Base-by-base conservation (phyloP, 2,113 vertebrate genomes). In the Xiphorhynchus elegans region DNA sequence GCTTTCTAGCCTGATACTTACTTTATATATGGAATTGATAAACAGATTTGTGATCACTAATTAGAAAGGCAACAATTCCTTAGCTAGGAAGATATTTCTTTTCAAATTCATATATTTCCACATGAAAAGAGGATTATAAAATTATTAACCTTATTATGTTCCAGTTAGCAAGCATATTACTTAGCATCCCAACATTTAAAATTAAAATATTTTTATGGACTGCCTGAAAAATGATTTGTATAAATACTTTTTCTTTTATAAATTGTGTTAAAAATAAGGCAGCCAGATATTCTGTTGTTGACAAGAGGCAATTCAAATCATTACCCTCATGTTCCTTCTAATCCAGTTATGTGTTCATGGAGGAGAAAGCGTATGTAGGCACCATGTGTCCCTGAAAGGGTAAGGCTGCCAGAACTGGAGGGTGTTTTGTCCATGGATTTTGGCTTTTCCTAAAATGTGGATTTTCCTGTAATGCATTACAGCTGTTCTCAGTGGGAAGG, bases 61-160 rank as follows among this genome's bases (percentile, higher is more conserved):
- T 92, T 95, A 84, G 16, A 50, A 97, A 95, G 50, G 13, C 49
- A 68, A 90, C 53, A 77, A 88, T 79, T 95, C 46, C 39, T 46
- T 70, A 63, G 58, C 49, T 77, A 59, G 44, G 46, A 93, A 94
- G 66, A 76, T 5, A 55, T 68, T 91, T 86, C 72, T 87, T 62
- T 83, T 78, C 58, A 76, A 87, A 89, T 90, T 91, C 7, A 86
- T 53, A 11, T 46, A 78, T 81, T 74, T 83, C 28, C 5, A 55
- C 19, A 49, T 60, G 73, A 80, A 84, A 81, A 91, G 28, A 53
- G 39, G 67, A 91, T 75, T 94, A 17, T 76, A 72, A 89, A 66
- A 74, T 49, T 77, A 75, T 91, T 92, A 76, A 84, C 24, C 44
- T 89, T 82, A 81, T 81, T 0, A 68, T 46, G 18, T 87, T 81